Evolutionary conservation across 2,797 vertebrate species (phyloP).

Genomic region (Pseudochirops cupreus): DNA sequence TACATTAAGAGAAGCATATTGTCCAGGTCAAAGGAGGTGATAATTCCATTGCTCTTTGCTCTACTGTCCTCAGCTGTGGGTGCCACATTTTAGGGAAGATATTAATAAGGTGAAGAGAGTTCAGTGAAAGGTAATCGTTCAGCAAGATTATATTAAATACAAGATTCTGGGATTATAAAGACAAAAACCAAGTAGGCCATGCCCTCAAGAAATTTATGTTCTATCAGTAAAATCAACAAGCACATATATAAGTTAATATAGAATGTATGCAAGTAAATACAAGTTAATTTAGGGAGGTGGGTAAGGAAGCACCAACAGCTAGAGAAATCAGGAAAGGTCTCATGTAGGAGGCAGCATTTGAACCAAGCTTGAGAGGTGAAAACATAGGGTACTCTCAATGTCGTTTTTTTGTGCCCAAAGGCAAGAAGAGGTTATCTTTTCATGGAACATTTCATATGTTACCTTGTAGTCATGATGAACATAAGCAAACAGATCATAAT

Average conservation of each 20-base stretch:
- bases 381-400: neutral
- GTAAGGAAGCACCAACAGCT: neutral
- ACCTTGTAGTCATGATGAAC: neutral
- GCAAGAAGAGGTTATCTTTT: neutral
- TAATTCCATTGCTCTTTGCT: neutral
- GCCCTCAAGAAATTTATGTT: neutral
- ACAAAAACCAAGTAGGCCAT: neutral
- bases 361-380: neutral
- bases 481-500: neutral
- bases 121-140: neutral
- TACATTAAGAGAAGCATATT: neutral
- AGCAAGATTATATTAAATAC: neutral
- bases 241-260: neutral
- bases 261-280: neutral
- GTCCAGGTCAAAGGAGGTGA: neutral
- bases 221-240: neutral
- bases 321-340: neutral
- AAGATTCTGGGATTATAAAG: neutral
- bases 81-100: neutral
- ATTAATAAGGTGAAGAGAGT: neutral
- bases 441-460: neutral
- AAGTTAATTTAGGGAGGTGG: neutral
- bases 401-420: neutral
- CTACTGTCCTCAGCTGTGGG: neutral
- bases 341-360: neutral